phyloP scores from a whole-genome alignment of 2,113 vertebrate species.

The Andinoacara biseriatus region DNA sequence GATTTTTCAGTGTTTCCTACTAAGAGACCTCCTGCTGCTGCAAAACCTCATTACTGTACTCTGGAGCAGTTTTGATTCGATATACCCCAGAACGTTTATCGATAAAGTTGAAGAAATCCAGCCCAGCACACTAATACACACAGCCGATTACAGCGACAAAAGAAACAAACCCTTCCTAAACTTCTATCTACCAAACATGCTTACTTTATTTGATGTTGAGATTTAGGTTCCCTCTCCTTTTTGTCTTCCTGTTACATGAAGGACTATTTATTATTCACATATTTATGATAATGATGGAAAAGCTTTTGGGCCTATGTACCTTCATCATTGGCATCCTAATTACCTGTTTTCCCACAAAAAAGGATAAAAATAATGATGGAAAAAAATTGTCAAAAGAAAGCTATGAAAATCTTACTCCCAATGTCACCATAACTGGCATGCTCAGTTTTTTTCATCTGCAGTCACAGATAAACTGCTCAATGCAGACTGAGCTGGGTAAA shows the following conservation, averaged over 20 bases:
- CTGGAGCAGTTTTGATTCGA: slow-evolving; percentile 12
- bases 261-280: background rate
- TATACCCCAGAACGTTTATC: background rate
- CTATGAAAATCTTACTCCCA: background rate
- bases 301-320: background rate
- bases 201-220: background rate
- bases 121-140: background rate
- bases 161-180: background rate
- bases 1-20: slow-evolving; percentile 46
- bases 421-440: background rate
- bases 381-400: background rate
- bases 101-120: slow-evolving; percentile 6
- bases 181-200: background rate
- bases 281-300: background rate
- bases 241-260: background rate
- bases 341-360: background rate
- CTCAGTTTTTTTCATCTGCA: background rate
- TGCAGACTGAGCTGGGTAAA: background rate
- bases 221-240: background rate
- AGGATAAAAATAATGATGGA: background rate
- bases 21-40: slow-evolving; percentile 27
- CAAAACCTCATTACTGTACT: slow-evolving; percentile 44
- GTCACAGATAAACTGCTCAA: background rate
- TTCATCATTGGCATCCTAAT: background rate
- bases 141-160: background rate